Conservation (phyloP, 2,113 vertebrate genomes). For the Calyptomena viridis region DNA sequence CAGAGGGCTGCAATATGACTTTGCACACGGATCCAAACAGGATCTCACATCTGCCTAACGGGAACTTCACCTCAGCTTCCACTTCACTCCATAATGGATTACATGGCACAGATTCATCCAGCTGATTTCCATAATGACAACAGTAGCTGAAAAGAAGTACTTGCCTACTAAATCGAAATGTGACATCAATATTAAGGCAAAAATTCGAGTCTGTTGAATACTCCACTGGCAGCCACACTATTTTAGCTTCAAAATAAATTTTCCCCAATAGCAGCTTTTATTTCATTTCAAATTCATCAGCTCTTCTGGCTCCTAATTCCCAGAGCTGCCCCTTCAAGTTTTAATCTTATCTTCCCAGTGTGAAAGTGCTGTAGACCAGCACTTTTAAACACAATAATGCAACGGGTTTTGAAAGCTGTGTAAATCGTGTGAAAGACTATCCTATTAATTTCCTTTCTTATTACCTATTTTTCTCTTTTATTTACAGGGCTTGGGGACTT, state of each 20-base stretch:
- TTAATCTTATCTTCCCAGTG: conserved; percentile 51
- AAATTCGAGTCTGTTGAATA: not conserved
- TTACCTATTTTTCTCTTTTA: conserved; percentile 45
- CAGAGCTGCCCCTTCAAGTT: conserved; percentile 37
- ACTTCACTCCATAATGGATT: not conserved
- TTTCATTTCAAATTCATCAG: conserved; percentile 55
- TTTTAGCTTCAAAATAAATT: conserved; percentile 37
- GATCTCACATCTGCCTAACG: not conserved
- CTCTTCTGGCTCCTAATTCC: conserved; percentile 37
- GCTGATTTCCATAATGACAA: conserved; percentile 40
- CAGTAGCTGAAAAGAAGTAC: not conserved
- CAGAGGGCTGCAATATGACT: not conserved
- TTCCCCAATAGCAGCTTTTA: conserved; percentile 45
- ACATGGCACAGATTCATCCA: not conserved
- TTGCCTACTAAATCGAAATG: conserved; percentile 10
- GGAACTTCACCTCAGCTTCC: not conserved
- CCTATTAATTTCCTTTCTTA: conserved; percentile 52
- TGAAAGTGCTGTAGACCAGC: conserved; percentile 47
- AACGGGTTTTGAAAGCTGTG: conserved; percentile 53
- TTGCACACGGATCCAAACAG: accelerated
- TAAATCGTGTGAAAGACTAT: conserved; percentile 31
- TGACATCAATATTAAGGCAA: conserved; percentile 46
- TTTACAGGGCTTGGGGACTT: conserved; percentile 26
- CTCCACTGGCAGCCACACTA: not conserved
- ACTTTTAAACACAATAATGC: conserved; percentile 51